Percentiles rank a stretch among this genome's conserved stretches.
These are phyloP conservation scores for Cryptotermes secundus DNA, from an alignment of 1,140 invertebrate species.

Conservation along the genomic window DNA sequence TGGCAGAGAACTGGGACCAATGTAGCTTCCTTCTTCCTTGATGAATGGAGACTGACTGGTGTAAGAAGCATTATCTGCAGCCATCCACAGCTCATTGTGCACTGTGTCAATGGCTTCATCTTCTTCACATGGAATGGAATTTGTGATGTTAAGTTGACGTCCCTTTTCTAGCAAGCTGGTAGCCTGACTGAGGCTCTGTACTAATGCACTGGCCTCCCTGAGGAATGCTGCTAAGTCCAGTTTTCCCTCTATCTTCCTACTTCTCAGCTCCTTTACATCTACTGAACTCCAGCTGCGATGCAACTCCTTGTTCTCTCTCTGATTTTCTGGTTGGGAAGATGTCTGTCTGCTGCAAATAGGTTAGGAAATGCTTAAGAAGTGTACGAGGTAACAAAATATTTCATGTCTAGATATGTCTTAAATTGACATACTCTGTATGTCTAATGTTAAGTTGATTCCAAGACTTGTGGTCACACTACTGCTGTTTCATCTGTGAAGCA, in stretches of 20 bases:
- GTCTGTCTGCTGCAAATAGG: background rate
- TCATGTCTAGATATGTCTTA: too few relatives aligned
- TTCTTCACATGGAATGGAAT: background rate
- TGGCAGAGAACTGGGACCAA: background rate
- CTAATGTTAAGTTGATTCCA: too few relatives aligned
- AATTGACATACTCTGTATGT: too few relatives aligned
- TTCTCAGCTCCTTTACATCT: background rate
- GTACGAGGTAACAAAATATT: too few relatives aligned
- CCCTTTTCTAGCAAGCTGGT: background rate
- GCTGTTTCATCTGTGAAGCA: too few relatives aligned
- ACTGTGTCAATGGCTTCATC: background rate
- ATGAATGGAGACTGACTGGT: background rate
- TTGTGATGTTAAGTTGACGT: background rate
- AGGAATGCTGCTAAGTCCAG: background rate
- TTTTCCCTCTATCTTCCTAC: background rate
- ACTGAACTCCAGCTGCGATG: background rate
- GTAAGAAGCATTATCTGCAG: background rate
- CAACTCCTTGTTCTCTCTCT: background rate
- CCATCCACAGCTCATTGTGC: slow-evolving; percentile 13
- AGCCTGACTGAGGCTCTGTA: background rate
- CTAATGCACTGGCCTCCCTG: background rate
- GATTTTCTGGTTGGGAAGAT: background rate
- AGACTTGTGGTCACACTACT: too few relatives aligned
- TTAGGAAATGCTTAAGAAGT: too few relatives aligned
- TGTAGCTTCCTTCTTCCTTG: background rate